Evolutionary conservation across 2,113 vertebrate species (phyloP).

Genomic region (Oriolus oriolus): DNA sequence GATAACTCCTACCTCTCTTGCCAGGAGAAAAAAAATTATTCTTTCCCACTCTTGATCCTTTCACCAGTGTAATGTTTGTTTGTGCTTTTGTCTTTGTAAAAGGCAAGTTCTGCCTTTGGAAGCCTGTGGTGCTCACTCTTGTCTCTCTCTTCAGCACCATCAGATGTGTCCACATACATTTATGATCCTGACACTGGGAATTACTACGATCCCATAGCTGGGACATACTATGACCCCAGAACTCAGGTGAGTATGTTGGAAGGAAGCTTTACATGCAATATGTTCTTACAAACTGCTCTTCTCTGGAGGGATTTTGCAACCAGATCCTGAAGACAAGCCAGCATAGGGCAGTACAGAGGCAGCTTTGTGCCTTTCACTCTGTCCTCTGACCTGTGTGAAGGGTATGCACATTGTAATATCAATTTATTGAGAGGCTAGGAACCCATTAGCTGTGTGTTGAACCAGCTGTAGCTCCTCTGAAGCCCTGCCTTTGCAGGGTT

Average conservation of each 20-base stretch:
- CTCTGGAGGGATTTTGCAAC: not conserved
- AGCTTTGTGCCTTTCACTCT: not conserved
- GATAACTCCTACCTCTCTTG: not conserved
- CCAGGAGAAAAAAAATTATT: not conserved
- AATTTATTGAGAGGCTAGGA: not conserved
- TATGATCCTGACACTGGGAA: slow-evolving; percentile 94
- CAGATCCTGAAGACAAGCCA: not conserved
- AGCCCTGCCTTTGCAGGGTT: not conserved
- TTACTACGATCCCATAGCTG: slow-evolving; percentile 93
- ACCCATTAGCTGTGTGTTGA: not conserved
- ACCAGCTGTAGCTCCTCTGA: not conserved
- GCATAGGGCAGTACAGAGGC: not conserved
- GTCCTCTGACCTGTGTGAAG: not conserved
- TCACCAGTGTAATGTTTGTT: not conserved
- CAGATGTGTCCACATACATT: slow-evolving; percentile 87
- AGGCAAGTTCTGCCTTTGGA: not conserved
- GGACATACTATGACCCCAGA: slow-evolving; percentile 88
- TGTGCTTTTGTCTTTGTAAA: not conserved
- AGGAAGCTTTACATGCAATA: not conserved
- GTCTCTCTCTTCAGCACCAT: slow-evolving; percentile 73
- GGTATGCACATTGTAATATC: fast-evolving
- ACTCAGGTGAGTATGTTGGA: slow-evolving; percentile 79
- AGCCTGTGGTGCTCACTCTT: not conserved
- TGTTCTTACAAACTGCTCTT: not conserved
- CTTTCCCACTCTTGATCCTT: not conserved